Conservation (phyloP, 2,113 vertebrate species). For the Amblyopsis rosae region DNA sequence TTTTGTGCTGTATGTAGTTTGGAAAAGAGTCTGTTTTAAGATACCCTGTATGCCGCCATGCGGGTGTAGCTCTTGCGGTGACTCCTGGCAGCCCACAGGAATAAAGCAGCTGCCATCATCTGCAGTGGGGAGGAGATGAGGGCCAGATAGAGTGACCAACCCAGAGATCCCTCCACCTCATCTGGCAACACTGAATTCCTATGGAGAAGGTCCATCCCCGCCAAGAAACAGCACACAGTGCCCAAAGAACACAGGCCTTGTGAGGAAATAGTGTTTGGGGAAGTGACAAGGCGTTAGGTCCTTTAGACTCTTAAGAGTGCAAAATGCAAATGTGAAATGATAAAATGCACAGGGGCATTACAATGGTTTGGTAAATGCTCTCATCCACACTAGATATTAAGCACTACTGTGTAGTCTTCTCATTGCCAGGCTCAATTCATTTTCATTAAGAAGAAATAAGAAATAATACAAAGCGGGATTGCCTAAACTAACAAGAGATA, state of each 20-base stretch:
- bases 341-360: no score
- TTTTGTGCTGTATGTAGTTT: neutral
- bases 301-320: no score
- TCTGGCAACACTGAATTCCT: conserved; percentile 62
- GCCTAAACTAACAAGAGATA: no score
- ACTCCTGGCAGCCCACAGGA: conserved; percentile 92
- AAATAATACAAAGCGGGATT: no score
- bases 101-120: conserved; percentile 94
- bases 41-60: conserved; percentile 89
- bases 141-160: conserved; percentile 97
- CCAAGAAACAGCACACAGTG: conserved; percentile 88
- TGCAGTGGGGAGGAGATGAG: conserved; percentile 92
- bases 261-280: neutral
- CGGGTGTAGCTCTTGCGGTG: conserved; percentile 91
- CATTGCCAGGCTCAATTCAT: no score
- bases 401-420: no score
- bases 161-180: conserved; percentile 79
- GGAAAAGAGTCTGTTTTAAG: conserved; percentile 50
- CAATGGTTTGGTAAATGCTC: no score
- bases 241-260: conserved; percentile 89
- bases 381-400: no score
- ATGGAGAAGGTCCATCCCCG: conserved; percentile 86
- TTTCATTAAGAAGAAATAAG: no score
- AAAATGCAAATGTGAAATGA: no score
- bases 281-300: neutral